phyloP scores from a whole-genome alignment of 2,113 vertebrate genomes.

The Siniperca chuatsi region DNA sequence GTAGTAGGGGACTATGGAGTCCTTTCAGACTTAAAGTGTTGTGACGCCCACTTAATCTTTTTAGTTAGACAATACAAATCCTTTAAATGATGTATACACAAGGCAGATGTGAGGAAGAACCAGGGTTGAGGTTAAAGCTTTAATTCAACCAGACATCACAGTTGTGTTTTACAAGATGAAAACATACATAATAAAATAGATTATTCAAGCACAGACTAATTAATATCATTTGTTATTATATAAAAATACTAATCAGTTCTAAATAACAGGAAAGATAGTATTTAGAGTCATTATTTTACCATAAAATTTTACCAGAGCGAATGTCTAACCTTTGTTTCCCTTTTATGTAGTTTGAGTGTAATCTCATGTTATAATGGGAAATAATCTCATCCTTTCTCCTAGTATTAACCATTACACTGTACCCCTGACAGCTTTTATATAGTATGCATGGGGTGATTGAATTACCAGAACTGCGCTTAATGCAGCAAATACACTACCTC shows the following conservation, averaged over 20 bases:
- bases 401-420: background rate
- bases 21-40: conserved; percentile 63
- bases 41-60: conserved; percentile 69
- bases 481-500: background rate
- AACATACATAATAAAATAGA: background rate
- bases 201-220: background rate
- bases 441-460: background rate
- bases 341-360: background rate
- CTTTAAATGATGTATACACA: conserved; percentile 62
- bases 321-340: conserved; percentile 8
- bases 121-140: conserved; percentile 7
- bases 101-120: conserved; percentile 27
- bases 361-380: conserved; percentile 2
- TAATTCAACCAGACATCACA: conserved; percentile 6
- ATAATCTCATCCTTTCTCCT: background rate
- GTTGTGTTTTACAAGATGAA: conserved; percentile 16
- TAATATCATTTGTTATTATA: background rate
- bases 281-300: background rate
- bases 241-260: background rate
- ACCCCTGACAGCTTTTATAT: background rate
- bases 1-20: conserved; percentile 45
- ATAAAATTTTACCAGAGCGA: background rate
- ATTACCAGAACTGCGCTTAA: background rate
- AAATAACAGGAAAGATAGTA: background rate
- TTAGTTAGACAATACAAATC: conserved; percentile 67